Base-by-base conservation (phyloP, 2,113 vertebrate genomes). In the Cyprinodon tularosa region DNA sequence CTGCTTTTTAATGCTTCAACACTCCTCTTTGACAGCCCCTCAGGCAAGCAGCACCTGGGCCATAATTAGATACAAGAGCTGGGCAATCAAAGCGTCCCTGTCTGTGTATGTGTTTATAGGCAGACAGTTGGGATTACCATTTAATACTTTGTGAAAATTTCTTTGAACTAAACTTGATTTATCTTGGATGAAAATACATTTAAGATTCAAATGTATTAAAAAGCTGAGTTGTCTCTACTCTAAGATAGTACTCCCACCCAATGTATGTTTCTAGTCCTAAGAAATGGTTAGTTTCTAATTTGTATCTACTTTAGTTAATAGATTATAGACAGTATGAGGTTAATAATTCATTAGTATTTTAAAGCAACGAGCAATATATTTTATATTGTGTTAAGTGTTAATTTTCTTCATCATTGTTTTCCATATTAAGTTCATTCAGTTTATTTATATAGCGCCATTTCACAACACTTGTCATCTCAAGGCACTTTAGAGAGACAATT, bases 41-140 rank as follows among this genome's bases (percentile, higher is more conserved):
- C 63, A 13, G 82, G 89, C 83, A 78, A 71, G 76, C 81, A 84
- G 82, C 87, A 92, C 87, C 86, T 91, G 88, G 87, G 62, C 82
- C 87, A 68, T 88, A 84, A 90, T 91, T 84, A 91, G 85, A 90
- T 82, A 83, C 83, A 89, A 89, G 82, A 86, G 80, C 20, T 5
- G 77, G 38, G 71, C 66, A 75, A 88, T 90, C 80, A 88, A 84
- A 88, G 63, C 66, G 74, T 20, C 68, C 36, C 71, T 72, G 74
- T 37, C n/a, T 71, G 71, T 80, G 79, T 73, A 48, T 70, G 75
- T 78, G 81, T 84, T 69, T 76, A 68, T 66, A 74, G 62, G 57
- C 71, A 69, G 11, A 72, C 53, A 66, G 5, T 38, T 37, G 36
- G 71, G 67, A 74, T 78, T 71, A 66, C 61, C 80, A 74, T 82